Evolutionary conservation across 2,797 vertebrate genomes (phyloP), one percentile per base, ranked within the genome.

Genomic region (Arctocebus calabarensis): DNA sequence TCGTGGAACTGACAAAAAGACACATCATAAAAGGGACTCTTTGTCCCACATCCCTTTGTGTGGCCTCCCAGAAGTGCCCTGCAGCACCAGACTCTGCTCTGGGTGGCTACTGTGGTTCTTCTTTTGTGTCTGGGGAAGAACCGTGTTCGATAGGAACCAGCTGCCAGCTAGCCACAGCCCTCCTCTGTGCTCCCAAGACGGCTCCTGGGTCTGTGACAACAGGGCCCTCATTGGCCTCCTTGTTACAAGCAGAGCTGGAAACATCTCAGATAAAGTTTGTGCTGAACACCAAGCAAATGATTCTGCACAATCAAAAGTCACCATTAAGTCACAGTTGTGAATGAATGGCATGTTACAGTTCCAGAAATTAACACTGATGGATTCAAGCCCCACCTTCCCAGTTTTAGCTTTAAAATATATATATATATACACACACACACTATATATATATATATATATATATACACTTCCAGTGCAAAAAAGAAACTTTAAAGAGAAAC

Each of bases 71-170:
- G 94, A 93, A 95, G 88, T 74, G 68, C 96, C 97, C 95, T 7
- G 17, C 32, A 83, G 97, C 88, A 75, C 77, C 75, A 86, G 74
- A 45, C 81, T 95, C 64, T 84, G 1, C 89, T 83, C 94, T 96
- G 95, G 92, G 95, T 97, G 96, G 97, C 95, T 94, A 71, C 92
- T 93, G 95, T 89, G 96, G 90, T 96, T 94, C 91, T 71, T 75
- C 91, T 74, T 97, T 93, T 95, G 97, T 96, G 88, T 85, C 92
- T 95, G 93, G 71, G 74, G 94, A 92, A 94, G 75, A 92, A 81
- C 79, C 32, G 43, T 57, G 25, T 32, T 89, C 81, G 1, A 91
- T 83, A 43, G 73, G 75, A 94, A 88, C 75, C 96, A 97, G 97
- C 96, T 97, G 96, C 90, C 74, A 71, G 68, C 64, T 75, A 14